These are phyloP conservation scores for Trachelus stipa DNA, from an alignment of 2,888 invertebrate genomes.

Conservation along the genomic window DNA sequence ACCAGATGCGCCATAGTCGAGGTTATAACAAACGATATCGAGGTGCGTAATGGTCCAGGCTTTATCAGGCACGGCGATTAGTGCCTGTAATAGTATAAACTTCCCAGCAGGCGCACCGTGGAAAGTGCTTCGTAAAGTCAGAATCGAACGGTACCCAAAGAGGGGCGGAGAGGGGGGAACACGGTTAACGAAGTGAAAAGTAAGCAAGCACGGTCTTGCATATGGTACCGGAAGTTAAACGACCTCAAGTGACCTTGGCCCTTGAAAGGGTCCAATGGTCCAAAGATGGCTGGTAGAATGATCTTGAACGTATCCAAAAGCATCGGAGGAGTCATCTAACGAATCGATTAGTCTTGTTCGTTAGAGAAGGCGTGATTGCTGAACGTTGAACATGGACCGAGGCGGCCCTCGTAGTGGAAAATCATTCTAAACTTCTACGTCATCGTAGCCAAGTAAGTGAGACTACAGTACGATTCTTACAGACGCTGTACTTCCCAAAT, in stretches of 20 bases:
- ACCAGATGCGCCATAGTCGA: neutral
- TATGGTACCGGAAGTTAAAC: neutral
- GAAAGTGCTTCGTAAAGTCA: neutral
- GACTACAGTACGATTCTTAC: neutral
- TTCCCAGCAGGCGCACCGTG: neutral
- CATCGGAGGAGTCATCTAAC: slow-evolving; percentile 3
- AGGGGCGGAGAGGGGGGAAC: neutral
- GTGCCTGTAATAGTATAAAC: neutral
- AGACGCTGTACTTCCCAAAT: slow-evolving; percentile 18
- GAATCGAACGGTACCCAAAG: neutral
- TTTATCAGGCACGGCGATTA: neutral
- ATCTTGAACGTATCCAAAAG: neutral
- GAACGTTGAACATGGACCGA: neutral
- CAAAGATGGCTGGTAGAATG: neutral
- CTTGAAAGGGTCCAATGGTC: neutral
- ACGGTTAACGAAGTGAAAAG: neutral
- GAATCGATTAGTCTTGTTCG: slow-evolving; percentile 9
- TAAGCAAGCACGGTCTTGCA: neutral
- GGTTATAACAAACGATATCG: neutral
- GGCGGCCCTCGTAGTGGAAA: neutral
- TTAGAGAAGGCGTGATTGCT: slow-evolving; percentile 11
- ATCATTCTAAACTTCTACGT: neutral
- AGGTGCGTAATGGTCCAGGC: neutral
- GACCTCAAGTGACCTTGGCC: neutral
- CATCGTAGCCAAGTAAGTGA: neutral